Evolutionary conservation across 2,113 vertebrate genomes (phyloP), one percentile per base, ranked within the genome.

Genomic region (Myxocyprinus asiaticus): DNA sequence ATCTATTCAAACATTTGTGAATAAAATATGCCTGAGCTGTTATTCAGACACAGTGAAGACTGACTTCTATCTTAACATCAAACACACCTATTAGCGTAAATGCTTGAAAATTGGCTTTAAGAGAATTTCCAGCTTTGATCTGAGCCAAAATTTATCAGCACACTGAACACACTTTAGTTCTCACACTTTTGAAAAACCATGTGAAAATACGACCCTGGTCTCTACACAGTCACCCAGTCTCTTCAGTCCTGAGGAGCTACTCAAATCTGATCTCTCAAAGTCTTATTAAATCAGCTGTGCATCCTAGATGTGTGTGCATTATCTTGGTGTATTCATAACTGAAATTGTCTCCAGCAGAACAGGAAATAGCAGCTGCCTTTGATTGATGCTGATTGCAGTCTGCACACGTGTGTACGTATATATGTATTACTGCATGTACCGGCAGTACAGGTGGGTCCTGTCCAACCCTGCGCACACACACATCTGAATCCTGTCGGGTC

Each of bases 401-500:
- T 22, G 59, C 48, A 61, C 42, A 53, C 17, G 22, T 78, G 67
- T 48, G 22, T 43, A 51, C 43, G 72, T 22, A 61, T 42, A 11
- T 50, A 3, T 11, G 53, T 50, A 58, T 53, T 56, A 6, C 4
- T 65, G 50, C 4, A 15, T 53, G n/a, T 89, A 94, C 93, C 90
- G 4, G 90, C 85, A 66, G 89, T 63, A 65, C 93, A 94, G 67
- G 88, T 91, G 74, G 76, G 88, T 88, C 93, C 93, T 0, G 88
- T 93, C 93, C 93, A 94, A 78, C 85, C 85, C 4, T 90, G 75
- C 3, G 90, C 17, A 56, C 93, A 94, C 80, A 82, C 64, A 82
- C 93, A 94, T 76, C 85, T 91, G 84, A 93, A 94, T 53, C 91
- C 91, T 0, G 85, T 82, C 0, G 85, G 87, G 82, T 92, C 77